Evolutionary conservation across 2,797 vertebrate genomes (phyloP).

Genomic region (Myoxocephalus aenaeus): DNA sequence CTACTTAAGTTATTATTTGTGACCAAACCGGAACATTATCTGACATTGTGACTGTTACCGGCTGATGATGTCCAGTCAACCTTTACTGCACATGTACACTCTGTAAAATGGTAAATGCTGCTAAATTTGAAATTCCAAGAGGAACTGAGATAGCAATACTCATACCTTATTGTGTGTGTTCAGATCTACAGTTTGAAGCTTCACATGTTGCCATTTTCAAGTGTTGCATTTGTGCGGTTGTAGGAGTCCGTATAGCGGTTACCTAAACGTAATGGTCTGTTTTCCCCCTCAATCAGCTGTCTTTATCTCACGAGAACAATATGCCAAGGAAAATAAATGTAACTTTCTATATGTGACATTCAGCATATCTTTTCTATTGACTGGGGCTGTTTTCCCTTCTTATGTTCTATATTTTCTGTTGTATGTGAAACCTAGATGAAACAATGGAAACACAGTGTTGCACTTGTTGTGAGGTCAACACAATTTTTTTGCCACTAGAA

Average conservation of each 20-base stretch:
- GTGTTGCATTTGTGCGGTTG: conserved; percentile 26
- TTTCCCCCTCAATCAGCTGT: conserved; percentile 5
- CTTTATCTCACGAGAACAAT: conserved; percentile 18
- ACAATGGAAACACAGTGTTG: conserved; percentile 3
- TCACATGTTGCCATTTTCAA: conserved; percentile 34
- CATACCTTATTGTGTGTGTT: conserved; percentile 23
- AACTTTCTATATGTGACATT: conserved; percentile 36
- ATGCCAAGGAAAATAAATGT: conserved; percentile 53
- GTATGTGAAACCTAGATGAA: conserved; percentile 27
- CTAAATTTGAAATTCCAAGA: conserved; percentile 49
- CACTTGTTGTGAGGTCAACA: neutral
- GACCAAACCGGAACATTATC: conserved; percentile 29
- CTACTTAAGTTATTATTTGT: conserved; percentile 41
- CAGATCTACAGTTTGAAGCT: conserved; percentile 37
- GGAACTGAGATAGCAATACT: conserved; percentile 54
- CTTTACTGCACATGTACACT: conserved; percentile 33
- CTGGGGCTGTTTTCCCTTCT: conserved; percentile 10
- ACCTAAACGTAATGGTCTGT: conserved; percentile 19
- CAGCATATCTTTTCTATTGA: conserved; percentile 26
- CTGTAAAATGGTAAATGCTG: conserved; percentile 61
- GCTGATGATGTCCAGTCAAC: conserved; percentile 33
- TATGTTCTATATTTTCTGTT: conserved; percentile 32
- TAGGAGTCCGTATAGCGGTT: conserved; percentile 10
- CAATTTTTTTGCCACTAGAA: neutral
- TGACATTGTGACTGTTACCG: conserved; percentile 58